Percentiles rank a stretch among this genome's conserved stretches.
Evolutionary conservation across 1,140 invertebrate species (phyloP).

Genomic region (Zelostemma sp.): DNA sequence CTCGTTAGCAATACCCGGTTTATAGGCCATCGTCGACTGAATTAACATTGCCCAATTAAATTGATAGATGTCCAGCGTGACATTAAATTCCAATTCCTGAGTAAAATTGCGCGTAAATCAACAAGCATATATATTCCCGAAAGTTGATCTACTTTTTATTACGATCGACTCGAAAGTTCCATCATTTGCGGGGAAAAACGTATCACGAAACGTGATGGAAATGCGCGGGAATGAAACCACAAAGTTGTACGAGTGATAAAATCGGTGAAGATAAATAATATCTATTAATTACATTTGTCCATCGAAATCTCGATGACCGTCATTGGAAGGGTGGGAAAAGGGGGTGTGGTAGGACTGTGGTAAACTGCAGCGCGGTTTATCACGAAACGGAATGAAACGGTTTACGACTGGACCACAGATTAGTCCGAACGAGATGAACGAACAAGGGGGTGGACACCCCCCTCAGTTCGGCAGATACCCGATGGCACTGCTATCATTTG

Average conservation of each 20-base stretch:
- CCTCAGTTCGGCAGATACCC: conserved; percentile 27
- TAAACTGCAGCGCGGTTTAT: conserved; percentile 65
- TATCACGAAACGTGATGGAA: too few relatives aligned
- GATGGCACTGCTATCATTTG: conserved; percentile 45
- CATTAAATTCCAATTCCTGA: conserved; percentile 62
- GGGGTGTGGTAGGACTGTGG: conserved; percentile 37
- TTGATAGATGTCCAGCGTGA: conserved; percentile 68
- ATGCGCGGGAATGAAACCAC: too few relatives aligned
- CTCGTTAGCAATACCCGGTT: conserved; percentile 69
- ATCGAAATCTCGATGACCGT: conserved; percentile 47
- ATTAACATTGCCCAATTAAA: conserved; percentile 72
- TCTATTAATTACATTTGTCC: conserved; percentile 66
- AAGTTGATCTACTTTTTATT: not conserved
- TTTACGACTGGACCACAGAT: conserved; percentile 70
- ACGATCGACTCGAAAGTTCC: too few relatives aligned
- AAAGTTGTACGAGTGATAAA: conserved; percentile 34
- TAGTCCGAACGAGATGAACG: conserved; percentile 67
- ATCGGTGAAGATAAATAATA: conserved; percentile 62
- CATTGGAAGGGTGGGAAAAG: conserved; percentile 32
- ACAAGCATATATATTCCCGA: conserved; percentile 29
- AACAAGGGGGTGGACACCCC: conserved; percentile 47
- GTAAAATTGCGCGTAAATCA: conserved; percentile 64
- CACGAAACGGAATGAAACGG: conserved; percentile 70
- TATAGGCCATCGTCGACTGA: conserved; percentile 70
- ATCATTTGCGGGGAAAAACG: too few relatives aligned